Conservation (phyloP, 2,113 vertebrate genomes). For the Vicugna pacos region DNA sequence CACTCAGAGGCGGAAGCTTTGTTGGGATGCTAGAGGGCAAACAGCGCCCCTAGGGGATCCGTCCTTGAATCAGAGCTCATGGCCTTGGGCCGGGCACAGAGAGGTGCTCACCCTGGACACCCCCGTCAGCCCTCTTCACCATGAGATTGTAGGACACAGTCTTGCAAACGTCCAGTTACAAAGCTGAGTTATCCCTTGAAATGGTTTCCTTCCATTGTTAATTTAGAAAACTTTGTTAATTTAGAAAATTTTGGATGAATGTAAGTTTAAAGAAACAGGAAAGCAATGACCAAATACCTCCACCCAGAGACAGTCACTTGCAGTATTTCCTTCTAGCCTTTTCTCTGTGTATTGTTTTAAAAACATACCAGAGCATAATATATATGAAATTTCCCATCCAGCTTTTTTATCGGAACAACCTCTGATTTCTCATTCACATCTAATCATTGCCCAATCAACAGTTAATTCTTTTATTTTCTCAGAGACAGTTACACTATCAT, state of each 20-base stretch:
- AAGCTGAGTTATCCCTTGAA: not conserved
- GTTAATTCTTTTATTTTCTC: constrained; percentile 23
- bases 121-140: not conserved
- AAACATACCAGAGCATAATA: not conserved
- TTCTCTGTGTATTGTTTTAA: not conserved
- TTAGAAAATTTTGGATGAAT: constrained; percentile 1
- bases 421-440: constrained; percentile 40
- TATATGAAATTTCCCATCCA: constrained; percentile 24
- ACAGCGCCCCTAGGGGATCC: not conserved
- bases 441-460: constrained; percentile 1
- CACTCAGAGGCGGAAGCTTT: not conserved
- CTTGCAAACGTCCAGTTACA: not conserved
- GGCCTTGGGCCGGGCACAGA: not conserved
- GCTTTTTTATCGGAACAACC: not conserved
- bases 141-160: not conserved
- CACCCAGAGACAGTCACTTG: not conserved
- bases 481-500: not conserved
- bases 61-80: not conserved
- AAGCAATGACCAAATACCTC: not conserved
- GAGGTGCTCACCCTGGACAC: not conserved
- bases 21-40: not conserved
- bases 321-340: constrained; percentile 37
- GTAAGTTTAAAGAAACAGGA: constrained; percentile 14
- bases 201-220: not conserved
- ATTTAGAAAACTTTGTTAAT: not conserved